Evolutionary conservation across 2,888 invertebrate genomes (phyloP).

Genomic region (Xylota segnis): DNA sequence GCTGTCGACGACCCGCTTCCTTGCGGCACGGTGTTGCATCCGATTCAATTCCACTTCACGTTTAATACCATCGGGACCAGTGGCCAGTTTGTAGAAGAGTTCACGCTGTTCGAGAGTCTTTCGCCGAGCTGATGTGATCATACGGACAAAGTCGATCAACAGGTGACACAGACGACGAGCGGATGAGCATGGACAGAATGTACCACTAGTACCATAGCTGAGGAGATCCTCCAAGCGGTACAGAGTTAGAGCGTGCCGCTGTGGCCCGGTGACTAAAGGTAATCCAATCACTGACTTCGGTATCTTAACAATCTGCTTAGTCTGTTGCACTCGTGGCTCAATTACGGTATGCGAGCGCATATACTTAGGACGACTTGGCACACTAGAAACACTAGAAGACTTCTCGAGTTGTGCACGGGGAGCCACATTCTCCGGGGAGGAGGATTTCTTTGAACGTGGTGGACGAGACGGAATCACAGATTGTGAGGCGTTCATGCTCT

Average conservation of each 20-base stretch:
- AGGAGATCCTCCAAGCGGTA: slow-evolving; percentile 91
- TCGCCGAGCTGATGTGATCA: slow-evolving; percentile 92
- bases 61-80: slow-evolving; percentile 85
- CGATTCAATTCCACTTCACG: slow-evolving; percentile 86
- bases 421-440: slow-evolving; percentile 75
- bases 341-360: slow-evolving; percentile 84
- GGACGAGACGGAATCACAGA: slow-evolving; percentile 78
- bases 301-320: slow-evolving; percentile 80
- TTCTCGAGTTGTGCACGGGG: slow-evolving; percentile 58
- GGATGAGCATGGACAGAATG: slow-evolving; percentile 87
- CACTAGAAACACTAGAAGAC: slow-evolving; percentile 78
- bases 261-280: slow-evolving; percentile 90
- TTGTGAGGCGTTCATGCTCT: slow-evolving; percentile 70
- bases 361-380: slow-evolving; percentile 84
- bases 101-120: slow-evolving; percentile 93
- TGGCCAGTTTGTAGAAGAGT: slow-evolving; percentile 88
- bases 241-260: slow-evolving; percentile 90
- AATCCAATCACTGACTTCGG: slow-evolving; percentile 86
- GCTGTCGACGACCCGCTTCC: slow-evolving; percentile 90
- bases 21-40: slow-evolving; percentile 88
- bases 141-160: slow-evolving; percentile 91
- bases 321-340: slow-evolving; percentile 81
- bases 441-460: slow-evolving; percentile 79
- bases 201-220: slow-evolving; percentile 88
- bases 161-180: slow-evolving; percentile 89